Evolutionary conservation across 2,888 invertebrate species (phyloP), one percentile per base, ranked within the genome.

Genomic region (Geotrupes spiniger): DNA sequence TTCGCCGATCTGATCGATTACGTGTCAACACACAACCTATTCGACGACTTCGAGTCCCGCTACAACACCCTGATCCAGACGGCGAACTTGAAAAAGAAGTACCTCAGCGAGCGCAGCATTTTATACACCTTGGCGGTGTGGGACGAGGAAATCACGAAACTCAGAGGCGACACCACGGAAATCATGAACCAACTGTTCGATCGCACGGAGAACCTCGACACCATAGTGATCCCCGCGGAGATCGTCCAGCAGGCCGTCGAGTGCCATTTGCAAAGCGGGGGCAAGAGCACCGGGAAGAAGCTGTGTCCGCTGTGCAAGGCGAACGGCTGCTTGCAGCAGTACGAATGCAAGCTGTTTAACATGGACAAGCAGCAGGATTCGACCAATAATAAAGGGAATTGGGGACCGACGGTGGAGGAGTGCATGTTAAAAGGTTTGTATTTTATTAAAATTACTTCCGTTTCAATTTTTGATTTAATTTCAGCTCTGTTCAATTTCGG

Each of bases 331-430:
- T 58, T 81, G 25, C 73, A 76, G 54, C 59, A 68, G 5, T 80
- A 78, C 47, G 81, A 82, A 60, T 72, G 73, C 15, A 68, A 78
- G 45, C 68, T 87, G 36, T 86, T 83, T 65, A 74, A 74, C 46
- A 76, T 78, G 65, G 68, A 63, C 9, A 74, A 76, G 53, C 68
- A 65, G 49, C 62, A 63, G 10, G 74, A 73, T 28, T 69, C 78
- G 2, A 73, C n/a, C n/a, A n/a, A n/a, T n/a, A n/a, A 81, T 4
- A 75, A 78, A 58, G 85, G 85, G 1, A 77, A 76, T 27, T 83
- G 84, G 81, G 79, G 81, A 57, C 80, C 82, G 31, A 78, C 81
- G 41, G 72, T 79, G 39, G 76, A 80, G 57, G 83, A 85, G 64
- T 65, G 71, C 33, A 63, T 80, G 3, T 66, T 85, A 1, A 82